Evolutionary conservation across 2,113 vertebrate species (phyloP).

Genomic region (Coptodon rendalli): DNA sequence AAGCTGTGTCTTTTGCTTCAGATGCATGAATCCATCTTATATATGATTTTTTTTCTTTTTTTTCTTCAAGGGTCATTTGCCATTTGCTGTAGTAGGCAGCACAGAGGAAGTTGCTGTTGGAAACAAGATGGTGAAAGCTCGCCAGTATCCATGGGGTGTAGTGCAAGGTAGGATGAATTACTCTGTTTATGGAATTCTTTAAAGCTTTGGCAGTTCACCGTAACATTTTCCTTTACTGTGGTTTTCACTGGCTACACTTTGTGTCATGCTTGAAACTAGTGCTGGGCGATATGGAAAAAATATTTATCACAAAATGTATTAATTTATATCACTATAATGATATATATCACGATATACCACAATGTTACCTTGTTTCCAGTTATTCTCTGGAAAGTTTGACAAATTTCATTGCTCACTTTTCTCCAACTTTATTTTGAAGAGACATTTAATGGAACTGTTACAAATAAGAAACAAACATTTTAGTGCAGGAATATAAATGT

Average conservation of each 20-base stretch:
- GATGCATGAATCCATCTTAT: not conserved
- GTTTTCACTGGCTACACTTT: not conserved
- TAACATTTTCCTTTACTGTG: not conserved
- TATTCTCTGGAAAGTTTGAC: not conserved
- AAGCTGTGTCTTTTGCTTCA: not conserved
- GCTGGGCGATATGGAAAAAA: not conserved
- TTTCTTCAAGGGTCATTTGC: constrained; percentile 79
- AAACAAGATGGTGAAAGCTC: constrained; percentile 94
- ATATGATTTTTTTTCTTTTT: not conserved
- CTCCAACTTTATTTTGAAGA: not conserved
- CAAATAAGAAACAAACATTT: not conserved
- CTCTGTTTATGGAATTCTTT: not conserved
- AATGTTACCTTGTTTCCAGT: not conserved
- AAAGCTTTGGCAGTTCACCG: not conserved
- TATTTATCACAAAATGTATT: not conserved
- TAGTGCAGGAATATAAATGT: not conserved
- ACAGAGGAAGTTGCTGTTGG: constrained; percentile 90
- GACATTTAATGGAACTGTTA: not conserved
- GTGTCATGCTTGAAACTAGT: not conserved
- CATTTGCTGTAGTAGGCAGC: constrained; percentile 91
- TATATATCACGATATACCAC: not conserved
- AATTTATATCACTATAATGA: not conserved
- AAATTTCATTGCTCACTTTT: not conserved
- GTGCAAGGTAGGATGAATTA: constrained; percentile 82
- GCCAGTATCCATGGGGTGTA: constrained; percentile 93